Evolutionary conservation across 2,888 invertebrate species (phyloP).

Genomic region (Drosophila hamatofila): DNA sequence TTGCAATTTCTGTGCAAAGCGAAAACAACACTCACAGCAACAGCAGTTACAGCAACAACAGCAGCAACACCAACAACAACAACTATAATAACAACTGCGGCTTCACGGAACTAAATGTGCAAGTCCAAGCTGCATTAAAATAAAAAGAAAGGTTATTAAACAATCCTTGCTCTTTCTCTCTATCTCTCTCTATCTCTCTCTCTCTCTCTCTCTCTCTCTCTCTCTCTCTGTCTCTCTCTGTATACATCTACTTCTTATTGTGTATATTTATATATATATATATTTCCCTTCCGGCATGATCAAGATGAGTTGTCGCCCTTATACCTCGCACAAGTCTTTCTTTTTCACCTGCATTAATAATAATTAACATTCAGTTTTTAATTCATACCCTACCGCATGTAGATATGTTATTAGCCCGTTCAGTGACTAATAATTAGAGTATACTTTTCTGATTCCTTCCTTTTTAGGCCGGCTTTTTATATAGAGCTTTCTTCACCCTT

Average conservation of each 20-base stretch:
- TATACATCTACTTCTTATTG: neutral
- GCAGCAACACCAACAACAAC: constrained; percentile 21
- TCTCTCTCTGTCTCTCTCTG: neutral
- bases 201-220: neutral
- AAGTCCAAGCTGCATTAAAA: constrained; percentile 36
- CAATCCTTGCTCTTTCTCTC: neutral
- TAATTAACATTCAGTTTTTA: neutral
- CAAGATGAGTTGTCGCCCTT: neutral
- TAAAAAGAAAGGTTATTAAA: constrained; percentile 38
- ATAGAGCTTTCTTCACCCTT: too few species aligned
- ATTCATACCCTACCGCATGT: neutral
- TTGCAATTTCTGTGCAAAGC: constrained; percentile 49
- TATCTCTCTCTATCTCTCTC: neutral
- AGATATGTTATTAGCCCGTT: neutral
- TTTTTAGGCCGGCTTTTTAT: too few species aligned
- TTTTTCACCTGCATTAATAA: neutral
- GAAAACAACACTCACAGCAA: constrained; percentile 45
- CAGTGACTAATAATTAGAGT: neutral
- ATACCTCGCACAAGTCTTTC: neutral
- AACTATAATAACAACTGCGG: constrained; percentile 24
- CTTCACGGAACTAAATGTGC: constrained; percentile 19
- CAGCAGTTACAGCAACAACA: neutral
- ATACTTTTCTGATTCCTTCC: neutral
- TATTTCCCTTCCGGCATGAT: constrained; percentile 1
- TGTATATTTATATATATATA: neutral